A percentile compares a stretch with the other conserved stretches of the same genome.
phyloP scores from a whole-genome alignment of 1,140 invertebrate species.

The Pogonognathellus flavescens region DNA sequence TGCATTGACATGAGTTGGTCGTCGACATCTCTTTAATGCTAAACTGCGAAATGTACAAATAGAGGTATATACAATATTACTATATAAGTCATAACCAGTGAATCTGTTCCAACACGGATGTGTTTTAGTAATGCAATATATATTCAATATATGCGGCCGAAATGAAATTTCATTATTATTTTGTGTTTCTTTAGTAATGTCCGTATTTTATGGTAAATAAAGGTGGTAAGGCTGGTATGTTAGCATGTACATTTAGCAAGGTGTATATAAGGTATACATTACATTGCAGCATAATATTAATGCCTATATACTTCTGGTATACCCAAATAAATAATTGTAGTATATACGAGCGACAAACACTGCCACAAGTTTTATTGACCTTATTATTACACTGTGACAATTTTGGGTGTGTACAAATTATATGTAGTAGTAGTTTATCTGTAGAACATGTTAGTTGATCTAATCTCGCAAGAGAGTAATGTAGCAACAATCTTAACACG shows the following conservation, averaged over 20 bases:
- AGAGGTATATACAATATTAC: neutral
- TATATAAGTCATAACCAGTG: neutral
- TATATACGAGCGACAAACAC: no score
- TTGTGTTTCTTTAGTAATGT: neutral
- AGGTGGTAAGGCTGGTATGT: neutral
- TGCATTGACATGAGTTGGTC: slow-evolving; percentile 44
- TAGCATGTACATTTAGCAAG: no score
- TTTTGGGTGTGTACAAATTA: no score
- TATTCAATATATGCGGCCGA: neutral
- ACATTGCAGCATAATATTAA: no score
- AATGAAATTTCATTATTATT: slow-evolving; percentile 26
- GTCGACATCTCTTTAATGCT: slow-evolving; percentile 26
- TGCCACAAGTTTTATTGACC: no score
- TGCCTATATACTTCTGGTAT: no score
- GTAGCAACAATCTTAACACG: slow-evolving; percentile 4
- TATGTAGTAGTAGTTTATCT: neutral
- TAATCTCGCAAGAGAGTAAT: neutral
- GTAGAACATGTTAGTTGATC: neutral
- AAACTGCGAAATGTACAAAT: slow-evolving; percentile 21
- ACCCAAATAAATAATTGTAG: no score
- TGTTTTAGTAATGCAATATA: slow-evolving; percentile 14
- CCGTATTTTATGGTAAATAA: slow-evolving; percentile 15
- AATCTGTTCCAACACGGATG: slow-evolving; percentile 35
- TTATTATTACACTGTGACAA: no score
- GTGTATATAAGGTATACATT: no score